Evolutionary conservation across 2,113 vertebrate species (phyloP).

Genomic region (Lepidothrix coronata): DNA sequence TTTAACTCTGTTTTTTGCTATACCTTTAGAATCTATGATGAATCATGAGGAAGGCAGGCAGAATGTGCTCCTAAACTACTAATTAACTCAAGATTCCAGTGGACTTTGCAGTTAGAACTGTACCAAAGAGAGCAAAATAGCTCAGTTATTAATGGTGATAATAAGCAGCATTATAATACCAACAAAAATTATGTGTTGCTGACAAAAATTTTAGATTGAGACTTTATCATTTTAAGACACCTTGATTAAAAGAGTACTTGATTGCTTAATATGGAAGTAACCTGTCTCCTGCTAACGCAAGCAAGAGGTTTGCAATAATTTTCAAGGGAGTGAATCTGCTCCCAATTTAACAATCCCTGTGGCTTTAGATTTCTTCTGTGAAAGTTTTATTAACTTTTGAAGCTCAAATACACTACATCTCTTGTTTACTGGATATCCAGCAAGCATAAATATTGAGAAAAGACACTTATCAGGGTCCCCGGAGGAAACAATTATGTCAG

Average conservation of each 20-base stretch:
- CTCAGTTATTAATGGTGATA: neutral
- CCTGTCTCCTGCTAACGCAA: neutral
- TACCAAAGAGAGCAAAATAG: neutral
- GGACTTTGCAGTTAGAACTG: neutral
- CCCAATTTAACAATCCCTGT: neutral
- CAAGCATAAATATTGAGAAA: neutral
- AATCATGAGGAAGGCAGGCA: neutral
- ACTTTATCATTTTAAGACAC: slow-evolving; percentile 22
- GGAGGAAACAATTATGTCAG: neutral
- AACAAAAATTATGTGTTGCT: neutral
- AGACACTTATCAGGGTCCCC: neutral
- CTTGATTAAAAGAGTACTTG: slow-evolving; percentile 6
- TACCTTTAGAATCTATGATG: neutral
- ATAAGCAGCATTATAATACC: neutral
- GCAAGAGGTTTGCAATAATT: neutral
- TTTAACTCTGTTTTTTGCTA: neutral
- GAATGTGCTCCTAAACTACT: neutral
- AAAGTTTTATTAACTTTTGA: slow-evolving; percentile 26
- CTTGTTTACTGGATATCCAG: neutral
- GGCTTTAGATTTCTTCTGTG: neutral
- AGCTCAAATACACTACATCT: neutral
- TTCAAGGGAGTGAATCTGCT: neutral
- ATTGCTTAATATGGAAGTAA: slow-evolving; percentile 26
- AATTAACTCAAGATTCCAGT: neutral
- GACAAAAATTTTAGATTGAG: neutral